These are phyloP conservation scores for Gymnopithys bicolor DNA, from an alignment of 2,797 vertebrate genomes.

Conservation along the genomic window DNA sequence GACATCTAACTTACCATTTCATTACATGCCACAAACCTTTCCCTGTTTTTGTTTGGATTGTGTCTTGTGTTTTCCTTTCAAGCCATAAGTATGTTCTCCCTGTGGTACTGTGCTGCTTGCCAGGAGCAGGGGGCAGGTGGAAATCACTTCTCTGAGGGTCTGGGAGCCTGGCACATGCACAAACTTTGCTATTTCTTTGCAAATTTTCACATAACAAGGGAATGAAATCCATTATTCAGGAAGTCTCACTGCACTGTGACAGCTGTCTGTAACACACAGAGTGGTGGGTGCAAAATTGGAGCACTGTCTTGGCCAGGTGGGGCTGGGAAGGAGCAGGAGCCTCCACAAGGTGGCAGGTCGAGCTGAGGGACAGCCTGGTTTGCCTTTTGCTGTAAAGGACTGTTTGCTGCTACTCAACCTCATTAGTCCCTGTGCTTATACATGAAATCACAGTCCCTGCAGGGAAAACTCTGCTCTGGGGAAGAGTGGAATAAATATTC, in stretches of 20 bases:
- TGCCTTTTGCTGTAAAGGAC: background rate
- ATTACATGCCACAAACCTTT: background rate
- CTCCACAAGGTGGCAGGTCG: background rate
- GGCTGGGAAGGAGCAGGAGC: background rate
- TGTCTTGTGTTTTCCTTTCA: background rate
- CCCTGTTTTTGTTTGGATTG: background rate
- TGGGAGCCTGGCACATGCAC: background rate
- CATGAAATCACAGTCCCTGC: background rate
- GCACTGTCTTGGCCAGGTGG: background rate
- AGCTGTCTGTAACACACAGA: background rate
- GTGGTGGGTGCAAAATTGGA: background rate
- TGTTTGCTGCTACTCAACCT: constrained; percentile 13
- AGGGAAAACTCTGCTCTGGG: background rate
- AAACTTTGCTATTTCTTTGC: background rate
- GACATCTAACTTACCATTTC: background rate
- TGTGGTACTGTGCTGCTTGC: background rate
- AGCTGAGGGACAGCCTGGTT: background rate
- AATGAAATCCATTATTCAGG: fast-evolving
- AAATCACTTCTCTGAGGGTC: background rate
- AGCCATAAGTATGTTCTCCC: background rate
- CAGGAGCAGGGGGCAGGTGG: background rate
- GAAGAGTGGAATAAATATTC: background rate
- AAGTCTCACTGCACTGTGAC: background rate
- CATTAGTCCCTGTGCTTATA: background rate
- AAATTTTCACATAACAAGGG: background rate